Base-by-base conservation (phyloP, 2,797 vertebrate species). In the Oryzias sinensis region DNA sequence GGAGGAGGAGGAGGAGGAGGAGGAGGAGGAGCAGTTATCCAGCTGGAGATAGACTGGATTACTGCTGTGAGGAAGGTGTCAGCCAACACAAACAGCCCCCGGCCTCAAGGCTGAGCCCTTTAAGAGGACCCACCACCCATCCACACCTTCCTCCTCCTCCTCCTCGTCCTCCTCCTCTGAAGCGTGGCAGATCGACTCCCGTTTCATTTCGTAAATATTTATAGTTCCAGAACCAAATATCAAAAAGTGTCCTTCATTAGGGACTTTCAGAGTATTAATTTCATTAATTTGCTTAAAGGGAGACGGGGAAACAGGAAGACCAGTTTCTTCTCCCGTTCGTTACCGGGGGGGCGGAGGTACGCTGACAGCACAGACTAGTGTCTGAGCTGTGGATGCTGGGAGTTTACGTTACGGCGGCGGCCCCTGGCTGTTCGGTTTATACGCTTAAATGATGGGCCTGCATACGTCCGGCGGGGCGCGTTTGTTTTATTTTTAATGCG, bases 401-500 rank as follows among this genome's bases (percentile, higher is more conserved):
- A 76, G 88, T 89, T 89, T 88, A 89, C 84, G 64, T 85, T 83
- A 85, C 53, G 73, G 55, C 56, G 68, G 70, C 73, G 56, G 68
- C 62, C 74, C 58, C 74, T 60, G 64, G 70, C 77, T 80, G 75
- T 79, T 87, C 76, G 67, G 83, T 84, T 88, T 90, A 86, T 64
- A 77, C 44, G 62, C 81, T 58, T 62, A 24, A 75, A 67, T 5
- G 24, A 52, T 8, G 4, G 50, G 68, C 65, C 68, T 53, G 76
- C 68, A 68, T 77, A 83, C 86, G 63, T 68, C 68, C 0, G 44
- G 59, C 14, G 56, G 77, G 77, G 59, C 67, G 76, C 66, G 79
- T 91, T 87, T 88, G 87, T 82, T 88, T 89, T 89, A 89, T 90
- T 89, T 90, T 85, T 83, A 85, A 90, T 87, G 77, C 76, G 57